These are phyloP conservation scores for Myotis yumanensis DNA, from an alignment of 2,113 vertebrate species.

Conservation along the genomic window DNA sequence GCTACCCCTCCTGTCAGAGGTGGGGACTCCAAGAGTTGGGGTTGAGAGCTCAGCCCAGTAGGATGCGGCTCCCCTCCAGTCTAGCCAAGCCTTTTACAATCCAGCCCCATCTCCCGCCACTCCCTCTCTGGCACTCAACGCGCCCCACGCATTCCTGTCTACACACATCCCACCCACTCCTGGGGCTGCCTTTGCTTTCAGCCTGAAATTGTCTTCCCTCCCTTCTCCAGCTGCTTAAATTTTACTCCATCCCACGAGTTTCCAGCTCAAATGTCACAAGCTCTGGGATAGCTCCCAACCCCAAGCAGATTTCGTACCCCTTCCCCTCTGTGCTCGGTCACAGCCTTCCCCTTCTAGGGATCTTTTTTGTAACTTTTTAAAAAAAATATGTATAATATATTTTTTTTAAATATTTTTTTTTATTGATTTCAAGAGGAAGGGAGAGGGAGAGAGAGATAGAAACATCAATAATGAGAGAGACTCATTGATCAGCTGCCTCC, in stretches of 20 bases:
- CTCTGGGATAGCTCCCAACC: not conserved
- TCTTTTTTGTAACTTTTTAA: not conserved
- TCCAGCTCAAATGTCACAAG: not conserved
- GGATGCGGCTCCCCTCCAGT: not conserved
- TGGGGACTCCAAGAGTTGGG: not conserved
- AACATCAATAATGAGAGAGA: too few relatives aligned
- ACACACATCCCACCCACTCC: not conserved
- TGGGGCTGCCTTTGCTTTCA: not conserved
- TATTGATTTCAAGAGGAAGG: too few relatives aligned
- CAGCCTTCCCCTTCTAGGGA: not conserved
- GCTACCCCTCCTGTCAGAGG: not conserved
- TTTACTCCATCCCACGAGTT: not conserved
- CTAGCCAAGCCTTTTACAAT: not conserved
- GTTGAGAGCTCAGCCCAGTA: not conserved
- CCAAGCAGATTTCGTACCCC: not conserved
- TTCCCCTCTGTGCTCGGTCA: not conserved
- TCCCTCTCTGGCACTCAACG: fast-evolving
- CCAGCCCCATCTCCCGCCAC: not conserved
- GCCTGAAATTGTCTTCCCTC: not conserved
- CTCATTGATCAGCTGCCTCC: too few relatives aligned
- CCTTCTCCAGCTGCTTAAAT: slow-evolving; percentile 1
- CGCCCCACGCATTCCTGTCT: not conserved
- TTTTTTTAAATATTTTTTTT: too few relatives aligned
- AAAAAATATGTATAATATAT: too few relatives aligned
- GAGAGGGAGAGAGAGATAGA: too few relatives aligned